These are phyloP conservation scores for Actinostola sp. DNA, from an alignment of 92 coral and sea anemone species.

Conservation along the genomic window DNA sequence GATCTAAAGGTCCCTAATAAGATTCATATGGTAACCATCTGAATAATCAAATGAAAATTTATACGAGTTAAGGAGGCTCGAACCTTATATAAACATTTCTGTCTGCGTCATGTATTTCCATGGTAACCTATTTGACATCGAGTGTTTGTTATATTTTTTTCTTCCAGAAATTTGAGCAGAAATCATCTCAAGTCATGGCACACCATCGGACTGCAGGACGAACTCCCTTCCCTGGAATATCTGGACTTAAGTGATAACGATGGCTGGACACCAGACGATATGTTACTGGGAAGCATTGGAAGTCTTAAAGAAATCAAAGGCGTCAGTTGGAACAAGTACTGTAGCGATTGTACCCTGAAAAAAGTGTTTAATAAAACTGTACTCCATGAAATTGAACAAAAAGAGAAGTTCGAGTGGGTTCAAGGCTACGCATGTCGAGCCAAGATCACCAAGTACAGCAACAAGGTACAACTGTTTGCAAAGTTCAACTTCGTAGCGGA, in stretches of 20 bases:
- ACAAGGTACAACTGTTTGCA: constrained; percentile 40
- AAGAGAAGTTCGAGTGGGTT: constrained; percentile 47
- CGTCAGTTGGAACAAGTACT: constrained; percentile 53
- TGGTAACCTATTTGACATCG: background rate
- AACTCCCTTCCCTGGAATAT: constrained; percentile 37
- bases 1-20: too few relatives aligned
- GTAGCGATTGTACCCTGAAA: constrained; percentile 55
- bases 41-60: too few relatives aligned
- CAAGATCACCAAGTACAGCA: constrained; percentile 31
- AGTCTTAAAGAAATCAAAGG: constrained; percentile 60
- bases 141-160: background rate
- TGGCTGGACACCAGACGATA: constrained; percentile 43
- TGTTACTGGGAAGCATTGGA: constrained; percentile 34
- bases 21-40: too few relatives aligned
- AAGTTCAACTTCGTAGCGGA: constrained; percentile 64
- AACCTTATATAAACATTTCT: too few relatives aligned
- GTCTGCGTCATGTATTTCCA: background rate
- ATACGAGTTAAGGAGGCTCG: too few relatives aligned
- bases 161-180: constrained; percentile 41
- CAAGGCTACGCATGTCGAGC: constrained; percentile 73
- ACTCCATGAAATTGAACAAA: constrained; percentile 12
- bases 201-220: constrained; percentile 20
- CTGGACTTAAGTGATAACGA: constrained; percentile 53
- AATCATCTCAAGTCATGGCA: constrained; percentile 46
- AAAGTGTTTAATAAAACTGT: constrained; percentile 46